These are phyloP conservation scores for Chiloscyllium plagiosum DNA, from an alignment of 2,113 vertebrate species.

Conservation along the genomic window DNA sequence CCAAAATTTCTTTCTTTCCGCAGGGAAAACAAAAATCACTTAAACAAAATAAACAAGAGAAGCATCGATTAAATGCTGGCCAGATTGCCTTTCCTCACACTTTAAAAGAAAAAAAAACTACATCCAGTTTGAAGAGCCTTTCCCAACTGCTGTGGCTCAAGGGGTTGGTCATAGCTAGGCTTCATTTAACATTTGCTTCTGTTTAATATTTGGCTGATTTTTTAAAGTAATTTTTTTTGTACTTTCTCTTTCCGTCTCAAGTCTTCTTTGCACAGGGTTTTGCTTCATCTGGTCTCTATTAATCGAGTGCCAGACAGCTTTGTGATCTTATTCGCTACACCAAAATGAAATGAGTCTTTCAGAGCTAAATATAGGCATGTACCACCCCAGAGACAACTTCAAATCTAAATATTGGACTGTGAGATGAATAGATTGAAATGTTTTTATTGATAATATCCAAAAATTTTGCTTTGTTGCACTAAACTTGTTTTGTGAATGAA, in stretches of 20 bases:
- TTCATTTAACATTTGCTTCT: constrained; percentile 11
- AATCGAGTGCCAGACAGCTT: neutral
- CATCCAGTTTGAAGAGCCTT: neutral
- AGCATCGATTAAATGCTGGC: neutral
- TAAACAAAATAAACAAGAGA: neutral
- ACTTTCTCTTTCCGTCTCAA: neutral
- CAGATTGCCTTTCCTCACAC: neutral
- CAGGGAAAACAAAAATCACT: neutral
- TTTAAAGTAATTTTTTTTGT: neutral
- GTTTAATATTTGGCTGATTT: constrained; percentile 22
- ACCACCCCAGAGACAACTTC: constrained; percentile 6
- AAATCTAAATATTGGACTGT: neutral
- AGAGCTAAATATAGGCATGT: constrained; percentile 26
- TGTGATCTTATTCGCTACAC: neutral
- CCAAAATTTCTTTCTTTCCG: neutral
- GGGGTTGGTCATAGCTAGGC: neutral
- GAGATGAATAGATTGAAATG: neutral
- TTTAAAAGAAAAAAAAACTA: neutral
- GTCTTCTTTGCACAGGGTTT: neutral
- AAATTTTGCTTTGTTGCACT: neutral
- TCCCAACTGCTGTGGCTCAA: neutral
- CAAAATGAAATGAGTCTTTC: neutral
- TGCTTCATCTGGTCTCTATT: constrained; percentile 28
- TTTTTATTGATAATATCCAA: neutral
- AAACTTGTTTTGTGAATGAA: neutral